Base-by-base conservation (phyloP, 2,797 vertebrate genomes). In the Tokudaia tokunoshimensis region DNA sequence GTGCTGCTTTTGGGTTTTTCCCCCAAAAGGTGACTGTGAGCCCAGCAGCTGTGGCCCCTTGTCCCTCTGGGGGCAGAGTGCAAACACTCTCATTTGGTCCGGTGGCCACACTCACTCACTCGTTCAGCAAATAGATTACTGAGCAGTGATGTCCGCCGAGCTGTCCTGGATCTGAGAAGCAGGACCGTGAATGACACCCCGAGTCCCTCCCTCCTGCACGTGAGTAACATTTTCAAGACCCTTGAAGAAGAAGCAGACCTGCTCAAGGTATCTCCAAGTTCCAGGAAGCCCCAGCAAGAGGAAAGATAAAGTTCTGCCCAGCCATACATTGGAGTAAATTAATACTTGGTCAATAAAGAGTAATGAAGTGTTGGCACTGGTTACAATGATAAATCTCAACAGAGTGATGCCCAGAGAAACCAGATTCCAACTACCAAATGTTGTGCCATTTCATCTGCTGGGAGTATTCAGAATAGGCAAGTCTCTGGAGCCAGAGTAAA, bases 281-380 rank as follows among this genome's bases (percentile, higher is more conserved):
- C 19, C 5, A 8, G 83, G 65, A 3, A 75, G 59, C 22, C 59
- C 52, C 74, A 0, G 1, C 7, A 3, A 14, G 7, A 6, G 41
- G 41, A 6, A 5, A 3, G 57, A 37, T 13, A 19, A 55, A 47
- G 61, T 10, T 7, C 6, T 3, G 3, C 24, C n/a, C 20, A 0
- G 31, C 13, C 3, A 3, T 0, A 3, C 37, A 0, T 0, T 31
- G 55, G 93, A 94, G 34, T 41, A 72, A 72, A 3, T 29, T 41
- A 65, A 3, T 34, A 89, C 3, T 29, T 1, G 15, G 59, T 17
- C 11, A 34, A 34, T 22, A 10, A 52, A 44, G 44, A 91, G 37
- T 72, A 70, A 13, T 0, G 2, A 2, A 2, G 12, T 0, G 0
- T 9, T 0, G n/a, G 14, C 10, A 17, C 5, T 0, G 0, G 47